Base-by-base conservation (phyloP, 2,113 vertebrate genomes). In the Onychostruthus taczanowskii region DNA sequence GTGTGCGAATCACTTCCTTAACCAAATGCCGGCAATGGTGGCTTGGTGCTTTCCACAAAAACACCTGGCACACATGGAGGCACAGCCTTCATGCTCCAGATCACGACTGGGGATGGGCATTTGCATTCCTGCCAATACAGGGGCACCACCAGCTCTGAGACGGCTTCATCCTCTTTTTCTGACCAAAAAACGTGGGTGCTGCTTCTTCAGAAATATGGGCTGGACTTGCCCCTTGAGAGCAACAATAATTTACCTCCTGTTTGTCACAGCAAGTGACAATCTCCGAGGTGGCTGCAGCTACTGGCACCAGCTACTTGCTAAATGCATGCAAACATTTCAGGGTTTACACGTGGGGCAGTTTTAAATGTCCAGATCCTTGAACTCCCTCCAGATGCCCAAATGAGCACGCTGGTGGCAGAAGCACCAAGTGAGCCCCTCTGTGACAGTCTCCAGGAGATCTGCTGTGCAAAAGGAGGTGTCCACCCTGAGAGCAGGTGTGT, bases 1-100 rank as follows among this genome's bases (percentile, higher is more conserved):
- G 93, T 16, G 64, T 76, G 74, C 82, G 96, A 94, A 96, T 87
- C 90, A 75, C 80, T 92, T 95, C 73, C 90, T 82, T 81, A 76
- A 83, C 72, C 68, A 84, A 91, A 94, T 10, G 63, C 27, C 63
- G 73, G 44, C 77, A 55, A 67, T 5, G 2, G n/a, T 47, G 63
- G 30, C 30, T 46, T 10, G 49, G 37, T 66, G 79, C 66, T 82
- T 82, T n/a, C 75, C 80, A 84, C 31, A 59, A 35, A 69, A 81
- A 35, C n/a, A 82, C 58, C 69, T 52, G 62, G 69, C 56, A 84
- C 20, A 8, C 12, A 4, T 1, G 21, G 84, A 66, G 4, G 5
- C 24, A 24, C 30, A 58, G 46, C 53, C 41, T 63, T 49, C 47
- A 4, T 1, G 16, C 28, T 61, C 61, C 69, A 75, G n/a, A 72